Conservation (phyloP, 2,888 invertebrate genomes). For the Dasypolia templi region DNA sequence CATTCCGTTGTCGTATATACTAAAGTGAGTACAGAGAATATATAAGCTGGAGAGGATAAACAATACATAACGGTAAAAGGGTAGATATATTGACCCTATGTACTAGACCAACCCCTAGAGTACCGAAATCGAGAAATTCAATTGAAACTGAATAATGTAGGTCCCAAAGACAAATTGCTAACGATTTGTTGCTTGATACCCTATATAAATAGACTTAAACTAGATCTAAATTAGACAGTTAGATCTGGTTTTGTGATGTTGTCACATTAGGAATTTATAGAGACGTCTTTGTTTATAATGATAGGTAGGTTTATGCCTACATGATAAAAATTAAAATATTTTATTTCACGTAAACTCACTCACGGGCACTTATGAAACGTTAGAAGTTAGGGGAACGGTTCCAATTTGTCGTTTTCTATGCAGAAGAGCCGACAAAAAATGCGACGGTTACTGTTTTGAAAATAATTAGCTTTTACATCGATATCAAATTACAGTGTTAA, state of each 20-base stretch:
- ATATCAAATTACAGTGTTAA: too few relatives aligned
- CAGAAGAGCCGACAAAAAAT: too few relatives aligned
- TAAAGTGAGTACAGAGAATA: not conserved
- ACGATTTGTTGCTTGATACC: conserved; percentile 38
- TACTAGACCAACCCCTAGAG: conserved; percentile 2
- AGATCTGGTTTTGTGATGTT: conserved; percentile 5
- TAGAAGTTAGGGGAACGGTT: too few relatives aligned
- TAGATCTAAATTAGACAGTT: too few relatives aligned
- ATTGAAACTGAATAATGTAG: conserved; percentile 48
- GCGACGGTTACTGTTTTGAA: too few relatives aligned
- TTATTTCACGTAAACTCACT: too few relatives aligned
- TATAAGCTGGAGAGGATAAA: not conserved
- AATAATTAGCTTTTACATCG: too few relatives aligned
- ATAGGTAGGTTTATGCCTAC: too few relatives aligned
- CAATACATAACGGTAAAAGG: conserved; percentile 14
- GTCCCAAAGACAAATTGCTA: conserved; percentile 44
- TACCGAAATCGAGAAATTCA: conserved; percentile 40
- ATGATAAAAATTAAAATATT: too few relatives aligned
- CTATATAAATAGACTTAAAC: not conserved
- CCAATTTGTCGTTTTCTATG: too few relatives aligned
- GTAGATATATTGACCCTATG: conserved; percentile 16
- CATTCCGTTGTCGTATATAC: not conserved
- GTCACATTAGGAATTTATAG: conserved; percentile 16
- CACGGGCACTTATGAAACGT: too few relatives aligned
- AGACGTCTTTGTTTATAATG: not conserved